A percentile compares a stretch with the other conserved stretches of the same genome.
These are phyloP conservation scores for Isichthys henryi DNA, from an alignment of 2,113 vertebrate genomes.

Conservation along the genomic window DNA sequence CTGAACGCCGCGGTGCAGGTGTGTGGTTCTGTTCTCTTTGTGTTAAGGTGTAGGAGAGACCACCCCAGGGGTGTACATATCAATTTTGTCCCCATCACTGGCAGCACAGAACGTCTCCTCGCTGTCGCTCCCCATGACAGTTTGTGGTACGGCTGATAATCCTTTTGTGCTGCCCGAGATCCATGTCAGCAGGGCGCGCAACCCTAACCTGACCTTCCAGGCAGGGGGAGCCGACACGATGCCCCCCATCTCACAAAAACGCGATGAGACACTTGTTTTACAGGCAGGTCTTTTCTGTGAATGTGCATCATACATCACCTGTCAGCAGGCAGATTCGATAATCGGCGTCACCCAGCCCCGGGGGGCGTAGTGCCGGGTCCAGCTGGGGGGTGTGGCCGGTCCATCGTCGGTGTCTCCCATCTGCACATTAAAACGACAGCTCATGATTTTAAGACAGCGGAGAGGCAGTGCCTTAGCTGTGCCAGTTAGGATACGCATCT, in stretches of 20 bases:
- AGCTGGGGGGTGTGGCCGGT: neutral
- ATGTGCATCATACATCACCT: neutral
- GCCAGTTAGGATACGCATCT: neutral
- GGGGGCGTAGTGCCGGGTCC: neutral
- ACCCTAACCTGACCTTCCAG: neutral
- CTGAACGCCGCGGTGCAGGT: neutral
- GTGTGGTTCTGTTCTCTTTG: neutral
- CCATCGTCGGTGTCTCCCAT: neutral
- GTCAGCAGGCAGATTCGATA: neutral
- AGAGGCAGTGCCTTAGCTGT: neutral
- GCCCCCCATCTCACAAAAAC: neutral
- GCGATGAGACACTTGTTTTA: neutral
- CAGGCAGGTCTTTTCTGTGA: neutral
- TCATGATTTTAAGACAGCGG: neutral
- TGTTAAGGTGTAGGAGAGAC: neutral
- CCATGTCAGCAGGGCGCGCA: neutral
- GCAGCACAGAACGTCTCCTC: neutral
- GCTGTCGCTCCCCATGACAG: neutral
- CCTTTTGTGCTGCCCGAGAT: neutral
- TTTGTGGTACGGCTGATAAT: neutral
- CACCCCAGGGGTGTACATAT: neutral
- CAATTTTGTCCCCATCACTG: neutral
- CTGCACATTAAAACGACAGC: neutral
- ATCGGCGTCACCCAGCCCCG: neutral
- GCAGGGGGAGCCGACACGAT: neutral